A percentile compares a stretch with the other conserved stretches of the same genome.
phyloP scores from a whole-genome alignment of 2,888 invertebrate species.

The Heterodera filipjevi region DNA sequence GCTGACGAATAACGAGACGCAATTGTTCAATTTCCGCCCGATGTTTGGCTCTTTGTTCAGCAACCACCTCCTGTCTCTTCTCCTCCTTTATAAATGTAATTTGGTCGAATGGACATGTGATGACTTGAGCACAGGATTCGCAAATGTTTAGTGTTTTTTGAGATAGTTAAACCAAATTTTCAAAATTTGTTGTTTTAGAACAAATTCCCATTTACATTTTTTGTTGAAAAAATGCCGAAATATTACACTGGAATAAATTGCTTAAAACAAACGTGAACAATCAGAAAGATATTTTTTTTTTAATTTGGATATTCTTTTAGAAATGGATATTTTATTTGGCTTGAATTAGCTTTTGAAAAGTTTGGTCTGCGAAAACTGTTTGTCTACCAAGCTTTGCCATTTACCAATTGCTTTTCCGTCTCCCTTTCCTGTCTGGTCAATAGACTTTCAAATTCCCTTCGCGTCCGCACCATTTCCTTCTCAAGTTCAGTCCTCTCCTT shows the following conservation, averaged over 20 bases:
- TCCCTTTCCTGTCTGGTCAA: slow-evolving; percentile 15
- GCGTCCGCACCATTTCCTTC: slow-evolving; percentile 17
- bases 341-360: too few species aligned
- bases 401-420: slow-evolving; percentile 19
- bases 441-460: slow-evolving; percentile 14
- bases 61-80: slow-evolving; percentile 1
- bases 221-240: too few species aligned
- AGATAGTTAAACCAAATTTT: not conserved
- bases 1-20: slow-evolving; percentile 3
- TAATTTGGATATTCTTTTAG: too few species aligned
- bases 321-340: too few species aligned
- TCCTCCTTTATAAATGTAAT: slow-evolving; percentile 6
- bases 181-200: too few species aligned
- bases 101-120: slow-evolving; percentile 4
- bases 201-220: too few species aligned
- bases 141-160: not conserved
- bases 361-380: too few species aligned
- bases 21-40: slow-evolving; percentile 6
- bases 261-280: too few species aligned
- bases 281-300: too few species aligned
- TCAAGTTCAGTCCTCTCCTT: slow-evolving; percentile 14
- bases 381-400: too few species aligned
- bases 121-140: not conserved
- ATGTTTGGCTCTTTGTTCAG: slow-evolving; percentile 7
- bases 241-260: too few species aligned